Evolutionary conservation across 2,113 vertebrate species (phyloP).

Genomic region (Rhegmatorhina hoffmannsi): DNA sequence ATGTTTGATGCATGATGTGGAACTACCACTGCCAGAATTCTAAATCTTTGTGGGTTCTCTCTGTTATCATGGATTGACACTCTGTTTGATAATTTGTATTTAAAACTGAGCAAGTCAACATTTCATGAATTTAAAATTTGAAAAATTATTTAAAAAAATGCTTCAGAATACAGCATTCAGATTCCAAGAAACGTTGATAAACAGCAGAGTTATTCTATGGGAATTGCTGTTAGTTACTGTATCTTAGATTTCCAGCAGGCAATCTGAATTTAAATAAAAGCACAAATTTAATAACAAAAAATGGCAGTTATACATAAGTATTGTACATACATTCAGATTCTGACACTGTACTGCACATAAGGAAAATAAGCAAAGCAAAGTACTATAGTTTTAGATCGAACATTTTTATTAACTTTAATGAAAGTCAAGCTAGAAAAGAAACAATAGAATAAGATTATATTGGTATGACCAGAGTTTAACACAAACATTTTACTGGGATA

Average conservation of each 20-base stretch:
- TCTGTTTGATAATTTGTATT: neutral
- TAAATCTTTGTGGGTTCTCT: neutral
- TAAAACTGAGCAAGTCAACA: neutral
- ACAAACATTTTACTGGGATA: neutral
- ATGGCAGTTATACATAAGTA: neutral
- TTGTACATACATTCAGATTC: neutral
- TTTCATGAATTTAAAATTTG: neutral
- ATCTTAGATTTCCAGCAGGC: neutral
- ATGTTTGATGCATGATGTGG: neutral
- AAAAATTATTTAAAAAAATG: neutral
- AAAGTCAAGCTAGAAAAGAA: neutral
- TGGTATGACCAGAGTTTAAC: neutral
- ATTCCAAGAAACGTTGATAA: neutral
- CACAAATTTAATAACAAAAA: neutral
- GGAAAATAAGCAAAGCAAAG: neutral
- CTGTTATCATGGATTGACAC: neutral
- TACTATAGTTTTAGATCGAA: neutral
- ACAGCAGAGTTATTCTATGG: neutral
- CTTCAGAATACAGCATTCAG: neutral
- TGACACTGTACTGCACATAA: neutral
- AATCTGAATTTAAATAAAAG: neutral
- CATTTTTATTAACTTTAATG: neutral
- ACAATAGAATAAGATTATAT: neutral
- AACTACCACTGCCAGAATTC: neutral
- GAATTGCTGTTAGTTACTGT: neutral